Conservation (phyloP, 1,140 invertebrate genomes). For the Drosophila willistoni region DNA sequence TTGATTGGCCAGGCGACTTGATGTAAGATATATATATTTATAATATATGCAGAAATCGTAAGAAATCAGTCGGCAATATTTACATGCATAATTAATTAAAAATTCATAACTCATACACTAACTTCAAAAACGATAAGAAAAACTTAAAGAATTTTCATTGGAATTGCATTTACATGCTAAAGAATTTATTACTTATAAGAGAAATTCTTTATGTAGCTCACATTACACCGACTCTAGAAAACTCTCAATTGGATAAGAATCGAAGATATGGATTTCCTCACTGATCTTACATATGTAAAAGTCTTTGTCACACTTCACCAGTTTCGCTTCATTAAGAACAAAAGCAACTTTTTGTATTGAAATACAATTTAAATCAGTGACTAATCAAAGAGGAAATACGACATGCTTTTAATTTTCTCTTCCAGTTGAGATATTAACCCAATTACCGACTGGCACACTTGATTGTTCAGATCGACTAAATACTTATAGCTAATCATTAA, state of each 20-base stretch:
- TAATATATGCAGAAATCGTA: slow-evolving; percentile 10
- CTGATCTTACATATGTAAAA: too few relatives aligned
- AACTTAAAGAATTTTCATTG: slow-evolving; percentile 30
- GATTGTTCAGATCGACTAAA: too few relatives aligned
- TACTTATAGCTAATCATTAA: too few relatives aligned
- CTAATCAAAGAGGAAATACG: too few relatives aligned
- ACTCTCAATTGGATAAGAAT: neutral
- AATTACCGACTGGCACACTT: too few relatives aligned
- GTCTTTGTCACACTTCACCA: too few relatives aligned
- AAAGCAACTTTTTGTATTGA: too few relatives aligned
- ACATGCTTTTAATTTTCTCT: too few relatives aligned
- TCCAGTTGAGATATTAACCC: too few relatives aligned
- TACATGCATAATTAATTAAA: slow-evolving; percentile 42
- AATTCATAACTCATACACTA: slow-evolving; percentile 53
- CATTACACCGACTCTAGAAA: neutral
- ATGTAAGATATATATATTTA: slow-evolving; percentile 7
- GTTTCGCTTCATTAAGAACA: too few relatives aligned
- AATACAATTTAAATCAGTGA: too few relatives aligned
- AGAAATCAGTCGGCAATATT: slow-evolving; percentile 42
- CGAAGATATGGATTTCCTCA: too few relatives aligned
- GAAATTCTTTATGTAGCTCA: neutral
- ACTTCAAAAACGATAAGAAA: slow-evolving; percentile 10
- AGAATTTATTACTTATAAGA: slow-evolving; percentile 50
- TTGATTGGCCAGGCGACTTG: slow-evolving; percentile 3
- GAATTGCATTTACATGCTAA: slow-evolving; percentile 48